Percentiles rank a stretch among this genome's conserved stretches.
Evolutionary conservation across 2,888 invertebrate genomes (phyloP).

Genomic region (Danaus chrysippus): DNA sequence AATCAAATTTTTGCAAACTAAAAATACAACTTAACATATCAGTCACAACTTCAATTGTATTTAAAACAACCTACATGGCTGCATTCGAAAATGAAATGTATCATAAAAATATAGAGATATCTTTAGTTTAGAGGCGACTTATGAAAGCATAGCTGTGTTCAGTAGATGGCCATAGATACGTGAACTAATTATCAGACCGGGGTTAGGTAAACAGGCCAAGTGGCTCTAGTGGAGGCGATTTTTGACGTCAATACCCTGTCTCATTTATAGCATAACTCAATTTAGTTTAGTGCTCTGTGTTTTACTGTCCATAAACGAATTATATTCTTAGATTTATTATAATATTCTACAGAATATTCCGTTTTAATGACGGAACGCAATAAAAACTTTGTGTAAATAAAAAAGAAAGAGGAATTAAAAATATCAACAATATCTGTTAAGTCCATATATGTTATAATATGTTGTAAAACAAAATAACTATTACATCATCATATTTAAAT

Average conservation of each 20-base stretch:
- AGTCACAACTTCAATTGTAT: not conserved
- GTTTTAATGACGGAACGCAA: no score
- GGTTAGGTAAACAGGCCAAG: conserved; percentile 28
- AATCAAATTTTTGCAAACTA: not conserved
- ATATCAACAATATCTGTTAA: no score
- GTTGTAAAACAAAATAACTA: no score
- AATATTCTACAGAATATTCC: no score
- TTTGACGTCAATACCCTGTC: conserved; percentile 13
- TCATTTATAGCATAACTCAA: not conserved
- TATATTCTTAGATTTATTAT: no score
- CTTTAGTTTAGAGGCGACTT: conserved; percentile 23
- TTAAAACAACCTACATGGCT: conserved; percentile 21
- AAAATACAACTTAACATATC: not conserved
- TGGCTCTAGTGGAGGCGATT: conserved; percentile 25
- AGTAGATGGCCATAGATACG: conserved; percentile 27
- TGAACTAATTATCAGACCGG: conserved; percentile 34
- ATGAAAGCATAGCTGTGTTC: conserved; percentile 23
- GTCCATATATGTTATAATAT: no score
- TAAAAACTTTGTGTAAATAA: no score
- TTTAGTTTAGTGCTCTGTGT: no score
- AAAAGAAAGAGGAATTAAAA: no score
- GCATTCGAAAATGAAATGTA: conserved; percentile 17
- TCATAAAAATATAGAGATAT: conserved; percentile 17
- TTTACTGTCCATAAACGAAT: no score
- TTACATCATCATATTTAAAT: no score